Evolutionary conservation across 1,140 invertebrate genomes (phyloP), one percentile per base, ranked within the genome.

Genomic region (Zaprionus nigranus): DNA sequence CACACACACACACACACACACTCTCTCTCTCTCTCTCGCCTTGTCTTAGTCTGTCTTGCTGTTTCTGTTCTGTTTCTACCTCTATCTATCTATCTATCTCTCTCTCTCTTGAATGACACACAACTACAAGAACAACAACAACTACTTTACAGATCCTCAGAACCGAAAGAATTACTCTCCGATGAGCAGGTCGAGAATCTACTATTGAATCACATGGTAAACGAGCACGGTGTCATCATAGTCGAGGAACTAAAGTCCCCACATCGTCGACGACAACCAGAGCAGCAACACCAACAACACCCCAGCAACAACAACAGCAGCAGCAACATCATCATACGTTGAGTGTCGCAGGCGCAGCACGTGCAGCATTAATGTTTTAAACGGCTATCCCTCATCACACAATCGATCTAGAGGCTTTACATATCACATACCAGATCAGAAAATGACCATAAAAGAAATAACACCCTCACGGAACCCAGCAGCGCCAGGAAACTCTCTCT

Each of bases 101-200:
- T 17, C 3, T 51, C 40, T 68, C 51, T 46, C 46, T 38, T 62
- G 9, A 68, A 24, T 34, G 24, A 53, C 59, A 40, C 65, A 77
- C 24, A 75, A 75, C 58, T 69, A 71, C 68, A 71, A 57, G 24
- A 74, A 66, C 61, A 71, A 76, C 66, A 60, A 71, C 66, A 79
- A 70, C 73, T 71, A 87, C 83, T 82, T 92, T 92, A 56, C 82
- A 92, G 92, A 73, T 91, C 87, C 56, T 88, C 91, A 71, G 92
- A 92, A 65, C 91, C 91, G 51, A 92, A 92, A 88, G 92, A 92
- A 67, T 61, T 90, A 68, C 83, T 92, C 54, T 92, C 92, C 62
- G 92, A 92, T 83, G 92, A 92, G 73, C 92, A 92, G 78, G 92
- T 92, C 58, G 92, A 92, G 80, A 92, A 92, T 82, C 83, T 92